Evolutionary conservation across 2,888 invertebrate genomes (phyloP).

Genomic region (Mimachlamys varia): DNA sequence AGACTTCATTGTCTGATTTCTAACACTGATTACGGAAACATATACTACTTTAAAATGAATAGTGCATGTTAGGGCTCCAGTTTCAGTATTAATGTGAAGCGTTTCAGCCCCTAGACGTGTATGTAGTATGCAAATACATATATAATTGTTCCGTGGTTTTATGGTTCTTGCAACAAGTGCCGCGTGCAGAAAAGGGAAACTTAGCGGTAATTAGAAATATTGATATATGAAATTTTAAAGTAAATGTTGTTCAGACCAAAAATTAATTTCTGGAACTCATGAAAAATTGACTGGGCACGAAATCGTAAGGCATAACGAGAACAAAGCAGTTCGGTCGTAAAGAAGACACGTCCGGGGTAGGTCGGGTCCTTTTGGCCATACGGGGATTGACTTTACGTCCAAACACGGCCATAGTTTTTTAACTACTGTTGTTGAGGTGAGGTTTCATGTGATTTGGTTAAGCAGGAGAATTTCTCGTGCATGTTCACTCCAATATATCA

Average conservation of each 20-base stretch:
- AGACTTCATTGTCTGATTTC: slow-evolving; percentile 25
- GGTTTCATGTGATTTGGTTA: not conserved
- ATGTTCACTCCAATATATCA: not conserved
- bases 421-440: not conserved
- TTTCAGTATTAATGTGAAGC: not conserved
- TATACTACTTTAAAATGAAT: slow-evolving; percentile 31
- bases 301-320: slow-evolving; percentile 16
- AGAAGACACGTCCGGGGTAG: not conserved
- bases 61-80: not conserved
- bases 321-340: not conserved
- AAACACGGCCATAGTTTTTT: no score
- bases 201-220: slow-evolving; percentile 23
- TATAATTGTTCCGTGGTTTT: not conserved
- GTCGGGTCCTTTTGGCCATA: not conserved
- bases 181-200: slow-evolving; percentile 18
- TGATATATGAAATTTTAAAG: slow-evolving; percentile 36
- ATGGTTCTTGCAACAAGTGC: not conserved
- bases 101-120: slow-evolving; percentile 17
- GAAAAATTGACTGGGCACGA: slow-evolving; percentile 33
- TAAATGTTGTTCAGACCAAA: slow-evolving; percentile 31
- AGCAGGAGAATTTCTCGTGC: not conserved
- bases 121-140: slow-evolving; percentile 7
- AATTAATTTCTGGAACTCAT: slow-evolving; percentile 31
- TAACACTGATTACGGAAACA: slow-evolving; percentile 2
- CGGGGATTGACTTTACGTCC: not conserved